Evolutionary conservation across 2,888 invertebrate genomes (phyloP), one percentile per base, ranked within the genome.

Genomic region (Ormyrus nitidulus): DNA sequence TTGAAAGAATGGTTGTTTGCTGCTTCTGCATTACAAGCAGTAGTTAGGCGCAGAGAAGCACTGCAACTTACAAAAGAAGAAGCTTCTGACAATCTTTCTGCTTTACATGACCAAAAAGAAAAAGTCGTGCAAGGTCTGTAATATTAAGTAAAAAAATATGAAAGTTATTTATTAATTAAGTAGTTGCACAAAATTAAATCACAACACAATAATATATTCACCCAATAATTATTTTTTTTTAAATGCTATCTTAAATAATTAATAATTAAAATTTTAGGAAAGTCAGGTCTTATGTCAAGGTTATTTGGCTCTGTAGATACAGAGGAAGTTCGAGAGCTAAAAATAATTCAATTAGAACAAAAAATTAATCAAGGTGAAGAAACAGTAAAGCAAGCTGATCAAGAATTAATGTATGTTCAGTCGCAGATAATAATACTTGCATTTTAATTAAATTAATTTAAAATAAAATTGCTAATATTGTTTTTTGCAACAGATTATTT

Each of bases 1-100:
- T 90, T 96, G 73, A 96, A 96, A 87, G 96, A 96, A 90, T 96
- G 96, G 89, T 90, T 95, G 77, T 95, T 95, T 88, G 96, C 94
- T 88, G 94, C 95, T 0, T 93, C 93, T 48, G 94, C 96, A 0
- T 89, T 96, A 72, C 94, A 95, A 89, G 94, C 94, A 82, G 93
- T 96, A 48, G 95, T 95, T 85, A 92, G 92, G 85, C 94, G 95
- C 86, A 94, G 95, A 84, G 95, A 96, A 88, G 92, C 94, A 53
- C 86, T 95, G 82, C 96, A 96, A 89, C 91, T 95, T 19, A 93
- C 94, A 72, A 91, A 95, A 62, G 96, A 96, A 86, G 93, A 93
- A 83, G 94, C 95, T 1, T 94, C 94, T 83, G 95, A 95, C 73
- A 92, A 92, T 19, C 91, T 95, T 3, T 91, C 91, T 49, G 91